Conservation (phyloP, 1,140 invertebrate genomes). For the Solenopsis invicta region DNA sequence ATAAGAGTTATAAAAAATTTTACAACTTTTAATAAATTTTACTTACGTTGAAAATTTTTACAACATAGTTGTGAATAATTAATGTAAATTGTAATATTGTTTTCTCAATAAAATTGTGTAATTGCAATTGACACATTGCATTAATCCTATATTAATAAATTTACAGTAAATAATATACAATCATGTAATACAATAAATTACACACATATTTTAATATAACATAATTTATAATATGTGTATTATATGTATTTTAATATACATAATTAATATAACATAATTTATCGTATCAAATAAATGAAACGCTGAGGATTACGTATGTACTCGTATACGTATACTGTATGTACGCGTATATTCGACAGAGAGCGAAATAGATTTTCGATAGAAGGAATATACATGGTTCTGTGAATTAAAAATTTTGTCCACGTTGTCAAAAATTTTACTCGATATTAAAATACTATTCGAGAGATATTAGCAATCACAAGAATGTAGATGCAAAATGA, state of each 20-base stretch:
- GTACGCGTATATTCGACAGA: too few relatives aligned
- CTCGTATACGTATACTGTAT: not conserved
- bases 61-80: not conserved
- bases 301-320: not conserved
- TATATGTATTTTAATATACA: too few relatives aligned
- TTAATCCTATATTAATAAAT: not conserved
- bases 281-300: slow-evolving; percentile 3
- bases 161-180: not conserved
- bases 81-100: not conserved
- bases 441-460: not conserved
- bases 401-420: not conserved
- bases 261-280: not conserved
- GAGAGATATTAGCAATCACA: not conserved
- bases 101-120: not conserved
- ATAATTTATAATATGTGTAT: too few relatives aligned
- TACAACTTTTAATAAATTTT: not conserved
- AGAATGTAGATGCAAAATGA: not conserved
- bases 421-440: not conserved
- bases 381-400: not conserved
- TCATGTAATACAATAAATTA: not conserved
- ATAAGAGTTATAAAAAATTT: not conserved
- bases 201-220: not conserved
- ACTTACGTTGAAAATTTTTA: not conserved
- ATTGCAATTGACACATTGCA: not conserved
- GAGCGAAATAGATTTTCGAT: not conserved